These are phyloP conservation scores for Pristiophorus japonicus DNA, from an alignment of 2,113 vertebrate genomes.

Conservation along the genomic window DNA sequence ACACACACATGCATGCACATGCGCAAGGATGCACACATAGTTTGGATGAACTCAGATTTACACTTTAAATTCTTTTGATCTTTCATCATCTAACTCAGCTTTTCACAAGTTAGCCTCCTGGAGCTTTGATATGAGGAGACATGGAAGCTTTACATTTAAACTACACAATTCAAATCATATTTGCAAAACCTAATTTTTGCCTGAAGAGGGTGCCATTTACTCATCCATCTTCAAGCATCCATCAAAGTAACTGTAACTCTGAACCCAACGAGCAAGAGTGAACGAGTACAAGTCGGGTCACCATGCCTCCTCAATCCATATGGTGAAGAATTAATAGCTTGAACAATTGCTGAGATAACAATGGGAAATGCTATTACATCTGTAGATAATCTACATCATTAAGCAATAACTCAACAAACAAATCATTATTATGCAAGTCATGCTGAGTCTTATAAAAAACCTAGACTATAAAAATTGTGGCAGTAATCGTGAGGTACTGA, in stretches of 20 bases:
- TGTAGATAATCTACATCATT: neutral
- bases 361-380: neutral
- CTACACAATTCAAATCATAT: neutral
- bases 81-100: neutral
- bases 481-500: neutral
- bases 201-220: slow-evolving; percentile 30
- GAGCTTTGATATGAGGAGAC: no score
- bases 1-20: no score
- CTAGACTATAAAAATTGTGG: neutral
- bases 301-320: neutral
- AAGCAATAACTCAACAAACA: neutral
- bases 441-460: neutral
- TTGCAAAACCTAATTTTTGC: neutral
- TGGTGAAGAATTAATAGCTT: neutral
- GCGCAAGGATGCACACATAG: no score
- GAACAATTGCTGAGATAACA: neutral
- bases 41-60: neutral
- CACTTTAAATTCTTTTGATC: neutral
- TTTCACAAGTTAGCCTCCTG: neutral
- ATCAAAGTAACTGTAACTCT: neutral
- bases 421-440: neutral
- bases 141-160: neutral
- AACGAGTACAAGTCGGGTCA: neutral
- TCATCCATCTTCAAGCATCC: neutral
- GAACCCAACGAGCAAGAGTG: neutral